Base-by-base conservation (phyloP, 2,888 invertebrate genomes). In the Coremacera marginata region DNA sequence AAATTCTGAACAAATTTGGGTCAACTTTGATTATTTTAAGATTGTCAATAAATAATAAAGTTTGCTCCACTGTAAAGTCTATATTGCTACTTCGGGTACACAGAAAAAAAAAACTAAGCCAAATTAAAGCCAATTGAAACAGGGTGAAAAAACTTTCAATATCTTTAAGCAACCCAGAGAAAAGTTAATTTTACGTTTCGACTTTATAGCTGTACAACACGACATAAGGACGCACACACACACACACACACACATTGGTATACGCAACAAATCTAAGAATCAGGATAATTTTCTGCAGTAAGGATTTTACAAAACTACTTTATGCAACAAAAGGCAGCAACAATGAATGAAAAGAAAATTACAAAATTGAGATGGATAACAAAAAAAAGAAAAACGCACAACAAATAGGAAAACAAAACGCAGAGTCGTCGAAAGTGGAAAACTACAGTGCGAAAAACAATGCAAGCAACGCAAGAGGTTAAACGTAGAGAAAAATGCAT, bases 261-360 rank as follows among this genome's bases (percentile, higher is more conserved):
- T 44, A 11, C 57, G 49, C 60, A 62, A 22, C 77, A 73, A 70
- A 77, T 73, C 77, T 67, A 63, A 70, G 51, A 63, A 78, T 80
- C 79, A 79, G 76, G 68, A 82, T 81, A 81, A 82, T 82, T 82
- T 82, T 80, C 80, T 77, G 79, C 80, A 78, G 76, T 77, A 75
- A 81, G 79, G 80, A 80, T 63, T 79, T 78, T 78, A 70, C 73
- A 77, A 74, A 79, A 81, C 76, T 77, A 55, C 77, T 80, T 78
- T 76, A 80, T 80, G 80, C 80, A 75, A 80, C 79, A 80, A 77
- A 81, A 73, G 76, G 62, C 73, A 77, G 63, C 75, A 77, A 78
- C 77, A 75, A 79, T 77, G 71, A 73, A 55, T 76, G 76, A 60
- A 72, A 67, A 77, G 68, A 75, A 75, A 68, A 75, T 75, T 51